Base-by-base conservation (phyloP, 2,113 vertebrate genomes). In the Acanthochromis polyacanthus region DNA sequence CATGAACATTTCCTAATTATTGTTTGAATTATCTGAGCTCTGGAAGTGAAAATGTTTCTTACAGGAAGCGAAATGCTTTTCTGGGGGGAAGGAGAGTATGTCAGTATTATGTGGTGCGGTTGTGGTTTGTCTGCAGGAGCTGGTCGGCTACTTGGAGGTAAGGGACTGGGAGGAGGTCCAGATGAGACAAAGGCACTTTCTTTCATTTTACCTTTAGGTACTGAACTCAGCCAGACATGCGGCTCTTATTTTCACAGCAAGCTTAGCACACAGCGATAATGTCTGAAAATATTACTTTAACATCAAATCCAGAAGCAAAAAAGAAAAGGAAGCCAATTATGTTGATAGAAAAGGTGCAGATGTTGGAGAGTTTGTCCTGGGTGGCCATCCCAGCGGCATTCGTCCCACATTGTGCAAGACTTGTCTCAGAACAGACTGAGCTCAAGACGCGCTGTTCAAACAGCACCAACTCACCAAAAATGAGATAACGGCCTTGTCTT, bases 401-500 rank as follows among this genome's bases (percentile, higher is more conserved):
- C 4, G 7, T 30, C 30, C 51, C 12, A 10, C 60, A 62, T 75
- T 78, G 80, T 64, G 55, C 19, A 73, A 75, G 70, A 32, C 25
- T 30, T 63, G 70, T 81, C 80, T 80, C 51, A 57, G 36, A 52
- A 62, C 30, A 62, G 48, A 52, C 36, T 9, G 25, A 73, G 80
- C 69, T 46, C 46, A 74, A 71, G 80, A 45, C 15, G 14, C 12
- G 46, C 12, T 50, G 30, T 57, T 75, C 69, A 76, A 59, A 84
- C 81, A 77, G 64, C 69, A 74, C 67, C 63, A 40, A 46, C 56
- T 75, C 45, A 19, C 19, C 19, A 45, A 61, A 78, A 86, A 92
- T 89, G 88, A 65, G 87, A 93, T 91, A 84, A 88, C 79, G 76
- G 67, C 80, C 89, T 83, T 70, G 82, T 82, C 73, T 87, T 55